Percentiles rank a stretch among this genome's conserved stretches.
Evolutionary conservation across 2,888 invertebrate genomes (phyloP).

Genomic region (Dicroscelio sp.): DNA sequence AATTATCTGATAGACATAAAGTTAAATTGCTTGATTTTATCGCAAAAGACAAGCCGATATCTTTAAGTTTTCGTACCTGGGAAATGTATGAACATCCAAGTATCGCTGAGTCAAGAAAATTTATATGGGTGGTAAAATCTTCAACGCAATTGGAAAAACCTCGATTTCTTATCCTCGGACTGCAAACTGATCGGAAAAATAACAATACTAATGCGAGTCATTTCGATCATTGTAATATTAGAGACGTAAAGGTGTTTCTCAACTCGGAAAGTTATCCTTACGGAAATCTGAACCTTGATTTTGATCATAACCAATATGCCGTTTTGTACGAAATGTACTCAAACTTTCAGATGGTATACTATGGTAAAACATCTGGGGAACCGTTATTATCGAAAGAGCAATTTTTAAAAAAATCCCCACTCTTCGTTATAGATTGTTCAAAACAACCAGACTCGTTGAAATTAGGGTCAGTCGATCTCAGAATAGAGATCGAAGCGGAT

Average conservation of each 20-base stretch:
- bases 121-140: slow-evolving; percentile 3
- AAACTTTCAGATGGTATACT: not conserved
- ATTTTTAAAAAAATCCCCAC: not conserved
- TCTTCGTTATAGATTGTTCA: not conserved
- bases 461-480: not conserved
- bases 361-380: not conserved
- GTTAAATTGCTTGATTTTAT: slow-evolving; percentile 31
- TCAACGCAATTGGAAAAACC: slow-evolving; percentile 26
- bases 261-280: not conserved
- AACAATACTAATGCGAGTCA: not conserved
- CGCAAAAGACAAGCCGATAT: slow-evolving; percentile 45
- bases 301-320: not conserved
- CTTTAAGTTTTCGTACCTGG: slow-evolving; percentile 35
- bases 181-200: not conserved
- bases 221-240: not conserved
- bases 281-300: not conserved
- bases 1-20: slow-evolving; percentile 8
- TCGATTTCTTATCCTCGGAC: not conserved
- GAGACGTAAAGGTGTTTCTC: not conserved
- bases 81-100: slow-evolving; percentile 21
- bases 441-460: not conserved
- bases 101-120: not conserved
- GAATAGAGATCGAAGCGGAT: not conserved
- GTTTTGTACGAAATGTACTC: not conserved
- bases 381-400: not conserved